Evolutionary conservation across 2,797 vertebrate species (phyloP), one percentile per base, ranked within the genome.

Genomic region (Macropodus opercularis): DNA sequence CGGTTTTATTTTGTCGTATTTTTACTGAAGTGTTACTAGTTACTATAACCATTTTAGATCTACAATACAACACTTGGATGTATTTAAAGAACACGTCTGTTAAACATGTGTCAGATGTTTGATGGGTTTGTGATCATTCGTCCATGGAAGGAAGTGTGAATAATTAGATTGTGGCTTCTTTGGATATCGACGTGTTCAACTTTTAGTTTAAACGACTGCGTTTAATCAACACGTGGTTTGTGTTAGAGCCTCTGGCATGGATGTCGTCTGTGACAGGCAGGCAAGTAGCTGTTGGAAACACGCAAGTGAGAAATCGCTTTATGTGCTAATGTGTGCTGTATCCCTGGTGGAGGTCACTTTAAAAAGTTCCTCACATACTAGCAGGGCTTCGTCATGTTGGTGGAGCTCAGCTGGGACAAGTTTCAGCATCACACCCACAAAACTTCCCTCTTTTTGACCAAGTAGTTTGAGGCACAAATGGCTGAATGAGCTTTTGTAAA

Each of bases 371-470:
- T 69, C 26, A 43, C 48, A 72, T 69, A 14, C 53, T 54, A 8
- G 3, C 21, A 5, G 61, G 32, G 52, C 34, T 56, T 6, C 23
- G 50, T 77, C 72, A 62, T 39, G 5, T 27, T 27, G 56, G 0
- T 63, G 60, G 50, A 65, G 69, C 54, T 63, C 38, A 23, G 4
- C 60, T 38, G 53, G 42, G 53, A 38, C 23, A 38, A 27, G 22
- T 15, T 3, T 34, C 40, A 46, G 41, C 38, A 42, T 39, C n/a
- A 52, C 31, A 62, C 52, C 24, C 4, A 4, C 2, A 0, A 57
- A 55, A 54, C 47, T 51, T 39, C 0, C 44, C 4, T 12, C 9
- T 3, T 15, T 29, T 17, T 3, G 40, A 49, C 52, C 2, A 18
- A 15, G 11, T 15, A 12, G 24, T 34, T 58, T 35, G 1, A 52